Evolutionary conservation across 53 echinoderm and acorn worm genomes (phyloP), one percentile per base, ranked within the genome.

Genomic region (Stichopus horrens): DNA sequence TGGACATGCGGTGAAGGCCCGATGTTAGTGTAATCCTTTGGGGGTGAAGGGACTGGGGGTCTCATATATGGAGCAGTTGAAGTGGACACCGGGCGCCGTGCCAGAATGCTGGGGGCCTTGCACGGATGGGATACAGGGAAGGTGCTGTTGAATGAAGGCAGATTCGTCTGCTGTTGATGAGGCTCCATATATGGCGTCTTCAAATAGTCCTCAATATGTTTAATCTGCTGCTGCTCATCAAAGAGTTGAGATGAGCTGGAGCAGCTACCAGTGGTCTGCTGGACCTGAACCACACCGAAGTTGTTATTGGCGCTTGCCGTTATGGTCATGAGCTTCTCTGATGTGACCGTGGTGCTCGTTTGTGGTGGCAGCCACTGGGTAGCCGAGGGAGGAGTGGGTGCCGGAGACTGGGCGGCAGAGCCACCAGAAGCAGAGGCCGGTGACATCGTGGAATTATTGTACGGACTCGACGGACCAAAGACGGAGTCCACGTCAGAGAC

Each of bases 201-300:
- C 71, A 71, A 18, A 71, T 71, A 71, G 7, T 71, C 19, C 71
- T 71, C 71, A 5, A 71, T 13, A 18, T 13, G 4, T 71, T 18
- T 71, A 16, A 71, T 71, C 5, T 16, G 71, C 5, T 71, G 71
- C 16, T 13, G n/a, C 6, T 18, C 71, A 7, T 18, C n/a, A 16
- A 16, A 71, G n/a, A 71, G 71, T 16, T 18, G 71, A 18, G 71
- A 20, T 13, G 71, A n/a, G 19, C 71, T 71, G 22, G 81, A 19
- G 57, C 58, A 81, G 53, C 77, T 9, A 21, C 79, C 51, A 16
- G 8, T 81, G 23, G 81, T 56, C 57, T 21, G 20, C 57, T 58
- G 56, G 21, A 81, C 81, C 57, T 81, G 81, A 9, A 81, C 81
- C 19, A 57, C 57, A 57, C 81, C 81, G n/a, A 81, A 81, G 81